Conservation (phyloP, 1,140 invertebrate genomes). For the Drosophila persimilis region DNA sequence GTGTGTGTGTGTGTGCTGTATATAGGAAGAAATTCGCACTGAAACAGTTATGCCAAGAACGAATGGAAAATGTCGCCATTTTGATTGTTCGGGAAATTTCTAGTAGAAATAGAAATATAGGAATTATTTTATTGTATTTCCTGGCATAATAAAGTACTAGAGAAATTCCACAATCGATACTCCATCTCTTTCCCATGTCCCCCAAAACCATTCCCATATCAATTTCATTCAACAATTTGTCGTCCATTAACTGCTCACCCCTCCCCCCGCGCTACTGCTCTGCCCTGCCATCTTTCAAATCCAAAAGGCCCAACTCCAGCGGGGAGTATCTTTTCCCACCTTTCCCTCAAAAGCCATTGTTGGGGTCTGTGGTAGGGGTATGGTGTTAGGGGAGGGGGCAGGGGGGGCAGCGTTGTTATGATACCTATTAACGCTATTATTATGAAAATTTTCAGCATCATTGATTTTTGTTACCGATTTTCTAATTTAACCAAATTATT, state of each 20-base stretch:
- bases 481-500: conserved; percentile 80
- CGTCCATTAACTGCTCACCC: conserved; percentile 47
- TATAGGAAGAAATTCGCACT: conserved; percentile 69
- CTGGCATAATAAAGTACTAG: no score
- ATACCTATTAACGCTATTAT: conserved; percentile 77
- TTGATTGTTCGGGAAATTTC: conserved; percentile 8
- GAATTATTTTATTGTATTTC: neutral
- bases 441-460: conserved; percentile 81
- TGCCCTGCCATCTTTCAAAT: neutral
- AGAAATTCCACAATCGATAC: neutral
- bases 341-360: conserved; percentile 55
- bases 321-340: conserved; percentile 36
- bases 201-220: conserved; percentile 41
- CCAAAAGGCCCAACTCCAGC: conserved; percentile 17
- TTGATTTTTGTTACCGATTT: conserved; percentile 80
- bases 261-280: no score
- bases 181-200: neutral
- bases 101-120: neutral
- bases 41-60: conserved; percentile 46
- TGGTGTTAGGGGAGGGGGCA: no score
- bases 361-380: conserved; percentile 5
- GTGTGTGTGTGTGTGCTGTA: conserved; percentile 28
- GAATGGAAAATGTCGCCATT: conserved; percentile 48
- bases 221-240: conserved; percentile 70
- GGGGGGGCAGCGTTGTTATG: conserved; percentile 56